Percentiles rank a stretch among this genome's conserved stretches.
Conservation (phyloP, 2,888 invertebrate species). For the Archips crataeganus region DNA sequence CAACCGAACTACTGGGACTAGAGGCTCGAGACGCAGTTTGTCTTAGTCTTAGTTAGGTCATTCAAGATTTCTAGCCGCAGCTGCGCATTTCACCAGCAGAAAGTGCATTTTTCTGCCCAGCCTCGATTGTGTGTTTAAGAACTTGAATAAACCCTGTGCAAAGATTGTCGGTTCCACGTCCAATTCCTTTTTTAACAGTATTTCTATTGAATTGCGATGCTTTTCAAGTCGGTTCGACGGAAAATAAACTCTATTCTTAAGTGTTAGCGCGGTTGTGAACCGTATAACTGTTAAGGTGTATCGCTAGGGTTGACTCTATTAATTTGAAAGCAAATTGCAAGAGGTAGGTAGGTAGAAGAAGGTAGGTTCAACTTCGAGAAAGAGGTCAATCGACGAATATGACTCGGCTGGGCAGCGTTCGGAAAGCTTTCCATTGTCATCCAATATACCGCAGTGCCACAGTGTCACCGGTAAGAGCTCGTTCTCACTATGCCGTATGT, state of each 20-base stretch:
- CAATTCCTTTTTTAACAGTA: slow-evolving; percentile 34
- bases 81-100: background rate
- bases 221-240: slow-evolving; percentile 2
- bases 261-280: slow-evolving; percentile 12
- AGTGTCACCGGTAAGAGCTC: no score
- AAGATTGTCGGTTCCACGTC: slow-evolving; percentile 28
- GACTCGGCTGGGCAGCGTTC: no score
- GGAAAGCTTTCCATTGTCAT: no score
- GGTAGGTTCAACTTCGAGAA: no score
- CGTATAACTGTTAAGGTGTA: slow-evolving; percentile 26
- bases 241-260: slow-evolving; percentile 25
- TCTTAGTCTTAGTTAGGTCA: no score
- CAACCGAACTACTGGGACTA: no score
- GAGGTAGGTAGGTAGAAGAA: no score
- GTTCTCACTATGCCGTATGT: no score
- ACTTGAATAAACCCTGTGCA: slow-evolving; percentile 38
- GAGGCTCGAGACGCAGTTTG: no score
- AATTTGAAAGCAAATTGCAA: background rate
- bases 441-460: no score
- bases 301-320: slow-evolving; percentile 34
- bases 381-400: no score
- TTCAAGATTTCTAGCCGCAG: background rate
- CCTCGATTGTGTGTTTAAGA: slow-evolving; percentile 34
- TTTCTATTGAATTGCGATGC: slow-evolving; percentile 24
- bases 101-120: slow-evolving; percentile 26